Base-by-base conservation (phyloP, 2,797 vertebrate genomes). In the Vultur gryphus region DNA sequence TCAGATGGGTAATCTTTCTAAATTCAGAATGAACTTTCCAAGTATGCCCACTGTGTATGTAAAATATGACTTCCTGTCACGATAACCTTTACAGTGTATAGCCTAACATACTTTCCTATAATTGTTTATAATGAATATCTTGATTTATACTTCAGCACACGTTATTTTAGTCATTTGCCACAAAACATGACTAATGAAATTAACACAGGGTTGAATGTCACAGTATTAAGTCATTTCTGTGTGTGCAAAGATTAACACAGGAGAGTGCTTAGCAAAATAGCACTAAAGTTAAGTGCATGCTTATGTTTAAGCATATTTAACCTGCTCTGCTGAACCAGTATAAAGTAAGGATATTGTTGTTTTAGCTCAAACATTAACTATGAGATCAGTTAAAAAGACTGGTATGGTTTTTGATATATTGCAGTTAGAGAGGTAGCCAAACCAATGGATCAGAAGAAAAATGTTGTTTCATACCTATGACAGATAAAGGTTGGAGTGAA, bases 71-170 rank as follows among this genome's bases (percentile, higher is more conserved):
- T 97, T 97, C 96, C 95, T 95, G 90, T 64, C 95, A 94, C 0
- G 93, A 97, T 95, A 95, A 95, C 92, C 94, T 95, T 95, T 94
- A 78, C 67, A 87, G 95, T 26, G 41, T 83, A 96, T 89, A 95
- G 85, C 83, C 79, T 66, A 87, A 87, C 93, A 93, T 89, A 89
- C 86, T 81, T 96, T 94, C 95, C 95, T 95, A 90, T 84, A 84
- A 95, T 95, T 95, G 93, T 97, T 96, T 83, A 62, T 43, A 80
- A 86, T 59, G 37, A 95, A 64, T 95, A 95, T 84, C 88, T 96
- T 80, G 64, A 94, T 92, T 96, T 90, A 89, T 90, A 66, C 57
- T 95, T 49, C 71, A 95, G 73, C 51, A 88, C 41, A 49, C 2
- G 8, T 90, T 94, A 89, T 93, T 96, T 96, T 33, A 87, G 73